Evolutionary conservation across 2,797 vertebrate genomes (phyloP).

Genomic region (Eulemur albifrons): DNA sequence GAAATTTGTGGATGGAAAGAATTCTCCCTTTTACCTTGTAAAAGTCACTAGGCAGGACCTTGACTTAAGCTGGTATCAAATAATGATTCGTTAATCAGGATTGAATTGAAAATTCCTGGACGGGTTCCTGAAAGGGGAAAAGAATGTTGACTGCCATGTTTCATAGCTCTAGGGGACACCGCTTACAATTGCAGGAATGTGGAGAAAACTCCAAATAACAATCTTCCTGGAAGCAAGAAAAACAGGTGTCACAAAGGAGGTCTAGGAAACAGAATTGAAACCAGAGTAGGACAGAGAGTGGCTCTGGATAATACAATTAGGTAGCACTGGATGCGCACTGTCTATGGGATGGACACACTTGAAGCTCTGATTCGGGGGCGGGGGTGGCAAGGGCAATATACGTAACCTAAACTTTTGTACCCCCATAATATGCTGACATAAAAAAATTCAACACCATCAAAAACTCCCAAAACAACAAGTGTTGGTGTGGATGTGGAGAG

Average conservation of each 20-base stretch:
- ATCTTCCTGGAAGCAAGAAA: slow-evolving; percentile 6
- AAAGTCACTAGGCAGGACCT: slow-evolving; percentile 20
- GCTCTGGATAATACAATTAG: slow-evolving; percentile 24
- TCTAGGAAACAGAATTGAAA: slow-evolving; percentile 8
- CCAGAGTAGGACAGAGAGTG: background rate
- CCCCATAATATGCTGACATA: too few relatives aligned
- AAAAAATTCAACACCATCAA: too few relatives aligned
- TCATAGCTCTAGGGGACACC: background rate
- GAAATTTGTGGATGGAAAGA: background rate
- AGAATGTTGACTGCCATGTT: background rate
- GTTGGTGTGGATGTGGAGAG: too few relatives aligned
- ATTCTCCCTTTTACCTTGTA: slow-evolving; percentile 30
- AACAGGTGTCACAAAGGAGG: background rate
- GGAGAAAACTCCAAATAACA: background rate
- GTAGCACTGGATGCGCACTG: background rate
- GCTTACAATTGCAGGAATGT: background rate
- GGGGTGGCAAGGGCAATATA: too few relatives aligned
- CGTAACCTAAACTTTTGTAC: too few relatives aligned
- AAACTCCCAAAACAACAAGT: too few relatives aligned
- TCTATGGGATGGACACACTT: too few relatives aligned
- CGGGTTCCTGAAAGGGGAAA: background rate
- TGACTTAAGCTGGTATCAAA: slow-evolving; percentile 38
- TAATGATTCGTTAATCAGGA: slow-evolving; percentile 50
- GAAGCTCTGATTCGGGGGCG: too few relatives aligned
- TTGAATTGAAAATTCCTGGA: slow-evolving; percentile 42